Conservation (phyloP, 2,797 vertebrate genomes). For the Fundulus diaphanus region DNA sequence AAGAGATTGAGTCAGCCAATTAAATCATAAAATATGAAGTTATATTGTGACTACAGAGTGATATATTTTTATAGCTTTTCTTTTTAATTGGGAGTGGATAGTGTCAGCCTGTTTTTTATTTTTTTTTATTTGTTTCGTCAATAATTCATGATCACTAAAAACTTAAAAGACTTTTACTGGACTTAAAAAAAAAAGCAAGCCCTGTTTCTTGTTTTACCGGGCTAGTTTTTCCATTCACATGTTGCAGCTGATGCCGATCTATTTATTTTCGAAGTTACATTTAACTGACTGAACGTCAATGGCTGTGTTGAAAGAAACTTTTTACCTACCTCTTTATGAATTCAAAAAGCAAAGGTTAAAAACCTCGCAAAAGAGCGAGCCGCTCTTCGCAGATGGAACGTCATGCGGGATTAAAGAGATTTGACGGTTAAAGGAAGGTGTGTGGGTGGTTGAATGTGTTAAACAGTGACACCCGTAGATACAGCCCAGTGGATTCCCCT, state of each 20-base stretch:
- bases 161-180: not conserved
- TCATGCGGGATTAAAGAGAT: not conserved
- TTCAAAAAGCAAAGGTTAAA: not conserved
- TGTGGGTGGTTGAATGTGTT: not conserved
- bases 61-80: not conserved
- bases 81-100: not conserved
- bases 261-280: not conserved
- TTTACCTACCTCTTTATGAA: not conserved
- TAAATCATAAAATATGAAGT: not conserved
- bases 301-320: not conserved
- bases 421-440: not conserved
- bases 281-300: not conserved
- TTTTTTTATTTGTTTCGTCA: not conserved
- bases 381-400: not conserved
- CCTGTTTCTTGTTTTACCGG: not conserved
- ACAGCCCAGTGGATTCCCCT: not conserved
- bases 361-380: not conserved
- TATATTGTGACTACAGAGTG: not conserved
- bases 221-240: not conserved
- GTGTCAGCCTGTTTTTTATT: not conserved
- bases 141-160: not conserved
- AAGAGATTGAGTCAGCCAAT: not conserved
- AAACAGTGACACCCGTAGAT: not conserved
- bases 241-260: not conserved
- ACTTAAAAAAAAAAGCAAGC: not conserved